Base-by-base conservation (phyloP, 2,888 invertebrate species). In the Baronia brevicornis region DNA sequence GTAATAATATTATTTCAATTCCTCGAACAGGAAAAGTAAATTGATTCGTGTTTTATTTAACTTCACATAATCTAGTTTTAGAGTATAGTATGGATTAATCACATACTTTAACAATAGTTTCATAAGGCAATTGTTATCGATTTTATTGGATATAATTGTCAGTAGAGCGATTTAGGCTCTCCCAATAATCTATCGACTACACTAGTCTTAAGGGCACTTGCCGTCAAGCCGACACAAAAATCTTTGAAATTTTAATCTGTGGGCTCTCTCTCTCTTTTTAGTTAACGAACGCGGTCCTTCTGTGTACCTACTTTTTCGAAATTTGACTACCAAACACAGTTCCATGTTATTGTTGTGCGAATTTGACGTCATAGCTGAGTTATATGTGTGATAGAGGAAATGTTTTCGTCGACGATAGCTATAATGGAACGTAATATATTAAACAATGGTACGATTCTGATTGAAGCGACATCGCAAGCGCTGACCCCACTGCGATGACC, bases 401-500 rank as follows among this genome's bases (percentile, higher is more conserved):
- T 67, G 61, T 50, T 42, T 33, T 44, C 43, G 36, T 38, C 37
- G 37, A 34, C 28, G 33, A 37, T 42, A 41, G 44, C 34, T 36
- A 56, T 47, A 49, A 72, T 72, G 72, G 59, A 51, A 49, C 54
- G 51, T 50, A 50, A 48, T 48, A 48, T 43, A 54, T 59, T 69
- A 68, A 71, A 68, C 63, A 71, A 71, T 72, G 73, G 48, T 57
- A 62, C 59, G 55, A 52, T 58, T 46, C 47, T 58, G 49, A 51
- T 59, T 58, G 52, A 51, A 52, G 49, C 51, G 56, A 67, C 60
- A 74, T 71, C 70, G 64, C 73, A 70, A 73, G 78, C 71, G 69
- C 66, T 71, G 66, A 60, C 54, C 53, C 54, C 60, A 46, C 51
- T 59, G 57, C 80, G 80, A 82, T 84, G 84, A 79, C 82, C 68